Evolutionary conservation across 1,140 invertebrate species (phyloP).

Genomic region (Leptinotarsa lineolata): DNA sequence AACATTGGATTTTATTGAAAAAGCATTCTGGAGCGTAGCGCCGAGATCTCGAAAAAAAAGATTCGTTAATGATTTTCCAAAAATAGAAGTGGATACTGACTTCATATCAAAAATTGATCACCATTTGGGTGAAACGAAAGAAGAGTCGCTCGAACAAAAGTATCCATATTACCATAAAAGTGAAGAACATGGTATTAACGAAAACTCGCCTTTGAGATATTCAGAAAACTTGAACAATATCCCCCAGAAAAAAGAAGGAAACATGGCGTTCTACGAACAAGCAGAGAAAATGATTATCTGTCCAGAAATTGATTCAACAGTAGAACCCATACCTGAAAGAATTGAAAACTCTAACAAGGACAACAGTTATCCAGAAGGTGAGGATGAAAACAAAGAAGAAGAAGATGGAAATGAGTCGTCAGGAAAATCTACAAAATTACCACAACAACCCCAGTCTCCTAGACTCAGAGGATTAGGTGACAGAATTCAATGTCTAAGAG

Average conservation of each 20-base stretch:
- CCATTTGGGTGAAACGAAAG: slow-evolving; percentile 16
- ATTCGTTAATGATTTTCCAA: slow-evolving; percentile 34
- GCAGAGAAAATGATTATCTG: slow-evolving; percentile 55
- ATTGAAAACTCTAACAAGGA: slow-evolving; percentile 56
- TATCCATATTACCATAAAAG: slow-evolving; percentile 49
- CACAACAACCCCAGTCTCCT: slow-evolving; percentile 41
- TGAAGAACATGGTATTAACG: slow-evolving; percentile 47
- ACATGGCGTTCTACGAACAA: slow-evolving; percentile 66
- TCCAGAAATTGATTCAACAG: slow-evolving; percentile 58
- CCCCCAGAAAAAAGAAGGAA: slow-evolving; percentile 61
- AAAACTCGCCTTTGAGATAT: slow-evolving; percentile 64
- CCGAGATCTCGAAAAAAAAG: slow-evolving; percentile 23
- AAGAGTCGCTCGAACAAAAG: slow-evolving; percentile 28
- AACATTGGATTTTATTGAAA: slow-evolving; percentile 4
- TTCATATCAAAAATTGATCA: slow-evolving; percentile 34
- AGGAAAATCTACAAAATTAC: neutral
- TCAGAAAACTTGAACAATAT: slow-evolving; percentile 63
- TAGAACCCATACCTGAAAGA: slow-evolving; percentile 61
- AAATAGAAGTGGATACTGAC: slow-evolving; percentile 32
- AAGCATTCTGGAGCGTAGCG: slow-evolving; percentile 2
- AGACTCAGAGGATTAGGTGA: slow-evolving; percentile 65
- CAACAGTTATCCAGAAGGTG: slow-evolving; percentile 47
- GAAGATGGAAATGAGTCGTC: slow-evolving; percentile 38
- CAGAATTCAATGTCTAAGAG: slow-evolving; percentile 74
- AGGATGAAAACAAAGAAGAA: slow-evolving; percentile 34